phyloP scores from a whole-genome alignment of 2,888 invertebrate genomes.

The Nipponacmea schrenckii region DNA sequence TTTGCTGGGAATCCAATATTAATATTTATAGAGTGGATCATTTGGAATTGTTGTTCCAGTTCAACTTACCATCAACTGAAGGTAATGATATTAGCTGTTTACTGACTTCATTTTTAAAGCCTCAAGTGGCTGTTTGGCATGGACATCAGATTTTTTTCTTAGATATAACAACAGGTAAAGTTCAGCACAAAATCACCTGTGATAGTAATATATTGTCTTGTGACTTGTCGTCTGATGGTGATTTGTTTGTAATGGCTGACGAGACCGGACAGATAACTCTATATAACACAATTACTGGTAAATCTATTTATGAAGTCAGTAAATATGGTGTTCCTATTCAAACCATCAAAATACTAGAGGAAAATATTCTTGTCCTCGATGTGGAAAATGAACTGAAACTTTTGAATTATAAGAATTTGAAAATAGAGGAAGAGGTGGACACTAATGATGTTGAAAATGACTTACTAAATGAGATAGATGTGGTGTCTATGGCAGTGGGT shows the following conservation, averaged over 20 bases:
- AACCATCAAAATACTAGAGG: neutral
- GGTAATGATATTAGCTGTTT: neutral
- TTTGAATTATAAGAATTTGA: neutral
- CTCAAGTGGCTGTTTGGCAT: slow-evolving; percentile 31
- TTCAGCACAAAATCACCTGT: slow-evolving; percentile 23
- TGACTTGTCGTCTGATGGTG: slow-evolving; percentile 40
- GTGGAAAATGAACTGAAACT: neutral
- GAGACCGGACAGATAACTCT: slow-evolving; percentile 33
- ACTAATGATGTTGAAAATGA: neutral
- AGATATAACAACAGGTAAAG: slow-evolving; percentile 21
- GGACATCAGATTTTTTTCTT: slow-evolving; percentile 27
- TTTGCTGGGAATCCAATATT: neutral
- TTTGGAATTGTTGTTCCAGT: neutral
- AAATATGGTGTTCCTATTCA: slow-evolving; percentile 9
- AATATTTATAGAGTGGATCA: neutral
- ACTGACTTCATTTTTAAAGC: slow-evolving; percentile 29
- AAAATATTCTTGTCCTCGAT: neutral
- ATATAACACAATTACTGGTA: slow-evolving; percentile 34
- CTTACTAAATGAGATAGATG: neutral
- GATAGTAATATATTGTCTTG: slow-evolving; percentile 32
- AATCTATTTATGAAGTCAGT: slow-evolving; percentile 10
- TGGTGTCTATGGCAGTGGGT: neutral
- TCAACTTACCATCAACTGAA: slow-evolving; percentile 19
- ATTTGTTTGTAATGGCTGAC: slow-evolving; percentile 38
- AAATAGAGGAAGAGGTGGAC: neutral